phyloP scores from a whole-genome alignment of 2,797 vertebrate species.

The Alca torda region DNA sequence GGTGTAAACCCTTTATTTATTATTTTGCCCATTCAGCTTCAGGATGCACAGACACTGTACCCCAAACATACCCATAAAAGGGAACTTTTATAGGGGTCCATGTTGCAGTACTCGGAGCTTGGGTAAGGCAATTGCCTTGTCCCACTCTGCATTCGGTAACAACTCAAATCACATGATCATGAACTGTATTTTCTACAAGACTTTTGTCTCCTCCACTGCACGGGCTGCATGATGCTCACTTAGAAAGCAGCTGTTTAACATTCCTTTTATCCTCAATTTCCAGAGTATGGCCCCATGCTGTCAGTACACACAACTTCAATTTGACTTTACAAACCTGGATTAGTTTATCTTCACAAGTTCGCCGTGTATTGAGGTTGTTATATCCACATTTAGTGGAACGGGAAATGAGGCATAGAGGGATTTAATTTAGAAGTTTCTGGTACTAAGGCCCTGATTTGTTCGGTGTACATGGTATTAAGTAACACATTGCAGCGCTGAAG shows the following conservation, averaged over 20 bases:
- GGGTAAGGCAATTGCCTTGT: not conserved
- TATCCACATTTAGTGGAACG: not conserved
- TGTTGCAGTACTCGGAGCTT: not conserved
- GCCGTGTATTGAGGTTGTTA: not conserved
- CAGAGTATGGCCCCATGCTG: not conserved
- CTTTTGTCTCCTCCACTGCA: not conserved
- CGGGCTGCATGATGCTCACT: not conserved
- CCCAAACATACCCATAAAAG: not conserved
- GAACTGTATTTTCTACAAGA: not conserved
- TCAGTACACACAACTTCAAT: not conserved
- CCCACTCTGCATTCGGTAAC: rapidly evolving
- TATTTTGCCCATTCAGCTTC: not conserved
- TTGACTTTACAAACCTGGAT: conserved; percentile 14
- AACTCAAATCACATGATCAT: not conserved
- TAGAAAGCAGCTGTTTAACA: not conserved
- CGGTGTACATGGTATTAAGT: not conserved
- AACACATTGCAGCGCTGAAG: not conserved
- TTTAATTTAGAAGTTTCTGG: not conserved
- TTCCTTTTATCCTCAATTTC: not conserved
- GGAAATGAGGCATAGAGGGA: not conserved
- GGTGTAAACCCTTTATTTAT: not conserved
- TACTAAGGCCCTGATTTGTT: not conserved
- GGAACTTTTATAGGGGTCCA: not conserved
- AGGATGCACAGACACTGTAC: not conserved
- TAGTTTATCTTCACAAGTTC: not conserved